These are phyloP conservation scores for Brenthis daphne DNA, from an alignment of 2,888 invertebrate species.

Conservation along the genomic window DNA sequence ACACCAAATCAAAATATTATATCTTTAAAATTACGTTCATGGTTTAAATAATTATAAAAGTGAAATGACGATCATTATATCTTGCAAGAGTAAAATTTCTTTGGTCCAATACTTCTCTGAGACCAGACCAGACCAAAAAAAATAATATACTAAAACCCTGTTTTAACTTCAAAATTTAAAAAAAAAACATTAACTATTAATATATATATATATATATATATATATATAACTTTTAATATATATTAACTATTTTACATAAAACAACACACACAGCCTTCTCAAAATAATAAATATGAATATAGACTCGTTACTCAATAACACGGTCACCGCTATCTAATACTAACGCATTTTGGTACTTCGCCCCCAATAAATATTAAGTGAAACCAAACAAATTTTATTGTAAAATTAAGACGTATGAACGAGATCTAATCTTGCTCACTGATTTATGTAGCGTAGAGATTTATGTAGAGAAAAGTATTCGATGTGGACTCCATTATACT, in stretches of 20 bases:
- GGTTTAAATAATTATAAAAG: too few relatives aligned
- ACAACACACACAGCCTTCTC: constrained; percentile 39
- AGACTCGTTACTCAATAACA: constrained; percentile 67
- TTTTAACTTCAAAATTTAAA: background rate
- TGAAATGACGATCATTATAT: too few relatives aligned
- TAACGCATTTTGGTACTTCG: constrained; percentile 75
- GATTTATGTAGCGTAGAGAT: constrained; percentile 75
- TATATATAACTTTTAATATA: too few relatives aligned
- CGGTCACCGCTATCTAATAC: constrained; percentile 60
- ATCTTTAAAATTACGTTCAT: too few relatives aligned
- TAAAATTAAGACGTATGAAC: constrained; percentile 76
- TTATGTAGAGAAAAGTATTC: constrained; percentile 60
- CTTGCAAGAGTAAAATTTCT: too few relatives aligned
- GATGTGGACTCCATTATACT: constrained; percentile 48
- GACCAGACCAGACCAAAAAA: too few relatives aligned
- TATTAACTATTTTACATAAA: constrained; percentile 20
- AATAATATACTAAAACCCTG: too few relatives aligned
- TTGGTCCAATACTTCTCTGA: too few relatives aligned
- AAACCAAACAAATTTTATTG: constrained; percentile 64
- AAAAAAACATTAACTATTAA: constrained; percentile 3
- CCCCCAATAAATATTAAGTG: constrained; percentile 62
- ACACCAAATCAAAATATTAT: too few relatives aligned
- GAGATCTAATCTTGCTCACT: constrained; percentile 72
- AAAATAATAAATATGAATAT: constrained; percentile 58
- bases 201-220: too few relatives aligned